phyloP scores from a whole-genome alignment of 2,888 invertebrate genomes.

The Carcina quercana region DNA sequence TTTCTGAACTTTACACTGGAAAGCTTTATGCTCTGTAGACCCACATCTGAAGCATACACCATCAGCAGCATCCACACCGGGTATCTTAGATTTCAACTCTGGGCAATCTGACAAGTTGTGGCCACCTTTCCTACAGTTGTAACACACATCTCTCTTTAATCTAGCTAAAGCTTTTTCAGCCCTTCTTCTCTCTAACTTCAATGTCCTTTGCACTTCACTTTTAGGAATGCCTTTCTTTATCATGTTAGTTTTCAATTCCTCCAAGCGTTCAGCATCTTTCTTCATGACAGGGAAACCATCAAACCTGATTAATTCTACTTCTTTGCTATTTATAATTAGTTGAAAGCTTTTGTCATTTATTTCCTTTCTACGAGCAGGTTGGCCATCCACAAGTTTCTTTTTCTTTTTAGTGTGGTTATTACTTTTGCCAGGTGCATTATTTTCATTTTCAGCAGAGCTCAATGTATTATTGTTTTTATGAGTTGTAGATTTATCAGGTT shows the following conservation, averaged over 20 bases:
- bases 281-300: slow-evolving; percentile 83
- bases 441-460: not conserved
- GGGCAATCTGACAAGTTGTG: slow-evolving; percentile 90
- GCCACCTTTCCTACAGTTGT: slow-evolving; percentile 84
- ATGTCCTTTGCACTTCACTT: slow-evolving; percentile 77
- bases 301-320: slow-evolving; percentile 75
- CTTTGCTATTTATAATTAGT: slow-evolving; percentile 77
- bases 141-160: slow-evolving; percentile 82
- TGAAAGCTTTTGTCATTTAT: slow-evolving; percentile 57
- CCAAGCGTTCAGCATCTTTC: slow-evolving; percentile 79
- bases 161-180: slow-evolving; percentile 82
- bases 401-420: slow-evolving; percentile 30
- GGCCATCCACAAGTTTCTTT: slow-evolving; percentile 33
- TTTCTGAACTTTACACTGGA: slow-evolving; percentile 80
- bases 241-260: slow-evolving; percentile 76
- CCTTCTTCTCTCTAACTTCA: slow-evolving; percentile 80
- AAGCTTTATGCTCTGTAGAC: slow-evolving; percentile 88
- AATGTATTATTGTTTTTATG: no score
- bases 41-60: slow-evolving; percentile 94
- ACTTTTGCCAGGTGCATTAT: not conserved
- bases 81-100: slow-evolving; percentile 72
- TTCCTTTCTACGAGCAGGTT: slow-evolving; percentile 58
- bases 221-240: slow-evolving; percentile 79
- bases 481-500: no score
- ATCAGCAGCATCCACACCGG: slow-evolving; percentile 60